Evolutionary conservation across 2,888 invertebrate genomes (phyloP).

Genomic region (Xylota segnis): DNA sequence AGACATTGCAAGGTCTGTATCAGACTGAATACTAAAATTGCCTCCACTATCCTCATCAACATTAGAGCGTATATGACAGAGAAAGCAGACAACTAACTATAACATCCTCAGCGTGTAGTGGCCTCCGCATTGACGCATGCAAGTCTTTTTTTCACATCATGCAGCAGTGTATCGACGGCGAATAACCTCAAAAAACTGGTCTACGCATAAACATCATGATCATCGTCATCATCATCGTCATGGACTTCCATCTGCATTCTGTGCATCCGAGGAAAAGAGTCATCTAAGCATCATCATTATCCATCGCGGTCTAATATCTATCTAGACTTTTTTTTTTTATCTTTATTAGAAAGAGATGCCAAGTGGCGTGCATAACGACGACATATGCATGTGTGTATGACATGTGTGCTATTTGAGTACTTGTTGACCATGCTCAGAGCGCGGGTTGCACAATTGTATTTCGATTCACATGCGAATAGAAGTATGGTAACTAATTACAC

Average conservation of each 20-base stretch:
- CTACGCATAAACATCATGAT: neutral
- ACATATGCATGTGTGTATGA: slow-evolving; percentile 1
- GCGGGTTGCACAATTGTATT: slow-evolving; percentile 16
- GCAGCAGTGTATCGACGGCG: neutral
- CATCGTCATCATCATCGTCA: neutral
- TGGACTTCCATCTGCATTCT: neutral
- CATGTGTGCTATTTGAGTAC: slow-evolving; percentile 16
- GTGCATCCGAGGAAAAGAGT: neutral
- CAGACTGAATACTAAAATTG: neutral
- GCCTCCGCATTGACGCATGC: slow-evolving; percentile 1
- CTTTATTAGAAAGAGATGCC: neutral
- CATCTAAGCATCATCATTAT: slow-evolving; percentile 1
- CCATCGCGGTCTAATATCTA: neutral
- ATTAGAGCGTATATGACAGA: neutral
- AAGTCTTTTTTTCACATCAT: neutral
- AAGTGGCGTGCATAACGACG: neutral
- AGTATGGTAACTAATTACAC: slow-evolving; percentile 13
- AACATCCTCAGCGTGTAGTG: no score
- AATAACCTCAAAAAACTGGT: slow-evolving; percentile 17
- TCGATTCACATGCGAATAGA: neutral
- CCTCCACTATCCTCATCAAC: neutral
- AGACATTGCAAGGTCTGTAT: no score
- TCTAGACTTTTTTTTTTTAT: neutral
- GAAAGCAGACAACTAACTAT: neutral
- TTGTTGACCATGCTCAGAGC: slow-evolving; percentile 21